Evolutionary conservation across 2,113 vertebrate species (phyloP).

Genomic region (Tor tambroides): DNA sequence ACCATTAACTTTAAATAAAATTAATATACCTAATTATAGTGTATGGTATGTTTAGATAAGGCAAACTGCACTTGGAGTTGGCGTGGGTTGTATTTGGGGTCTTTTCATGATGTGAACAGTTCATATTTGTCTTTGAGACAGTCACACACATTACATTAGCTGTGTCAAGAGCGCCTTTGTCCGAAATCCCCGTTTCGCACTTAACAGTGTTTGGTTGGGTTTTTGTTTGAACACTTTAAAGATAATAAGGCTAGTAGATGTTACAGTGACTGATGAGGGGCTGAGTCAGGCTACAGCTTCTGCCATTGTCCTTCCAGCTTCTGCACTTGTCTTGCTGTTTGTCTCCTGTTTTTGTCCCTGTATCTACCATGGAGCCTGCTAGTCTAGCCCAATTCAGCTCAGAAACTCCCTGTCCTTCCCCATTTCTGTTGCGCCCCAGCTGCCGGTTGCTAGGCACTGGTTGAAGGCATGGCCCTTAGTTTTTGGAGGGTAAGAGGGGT

Average conservation of each 20-base stretch:
- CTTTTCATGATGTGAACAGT: slow-evolving; percentile 2
- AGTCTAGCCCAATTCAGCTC: slow-evolving; percentile 36
- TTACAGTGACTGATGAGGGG: slow-evolving; percentile 33
- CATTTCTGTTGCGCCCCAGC: slow-evolving; percentile 67
- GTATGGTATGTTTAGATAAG: neutral
- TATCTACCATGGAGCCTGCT: slow-evolving; percentile 23
- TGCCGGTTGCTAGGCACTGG: slow-evolving; percentile 81
- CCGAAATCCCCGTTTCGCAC: slow-evolving; percentile 9
- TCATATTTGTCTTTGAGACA: slow-evolving; percentile 19
- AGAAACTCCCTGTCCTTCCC: slow-evolving; percentile 33
- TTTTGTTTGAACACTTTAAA: slow-evolving; percentile 41
- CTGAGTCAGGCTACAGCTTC: slow-evolving; percentile 34
- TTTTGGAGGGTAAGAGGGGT: slow-evolving; percentile 73
- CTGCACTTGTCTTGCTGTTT: slow-evolving; percentile 32
- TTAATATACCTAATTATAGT: neutral
- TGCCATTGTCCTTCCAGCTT: slow-evolving; percentile 31
- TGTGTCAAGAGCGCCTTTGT: slow-evolving; percentile 43
- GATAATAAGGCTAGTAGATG: slow-evolving; percentile 8
- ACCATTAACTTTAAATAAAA: neutral
- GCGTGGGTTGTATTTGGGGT: neutral
- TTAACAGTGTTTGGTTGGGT: slow-evolving; percentile 31
- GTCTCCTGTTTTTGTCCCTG: slow-evolving; percentile 30
- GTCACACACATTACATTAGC: slow-evolving; percentile 34
- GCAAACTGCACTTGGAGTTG: neutral
- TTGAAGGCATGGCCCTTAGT: slow-evolving; percentile 67